Percentiles rank a stretch among this genome's conserved stretches.
Evolutionary conservation across 2,113 vertebrate species (phyloP).

Genomic region (Oncorhynchus mykiss): DNA sequence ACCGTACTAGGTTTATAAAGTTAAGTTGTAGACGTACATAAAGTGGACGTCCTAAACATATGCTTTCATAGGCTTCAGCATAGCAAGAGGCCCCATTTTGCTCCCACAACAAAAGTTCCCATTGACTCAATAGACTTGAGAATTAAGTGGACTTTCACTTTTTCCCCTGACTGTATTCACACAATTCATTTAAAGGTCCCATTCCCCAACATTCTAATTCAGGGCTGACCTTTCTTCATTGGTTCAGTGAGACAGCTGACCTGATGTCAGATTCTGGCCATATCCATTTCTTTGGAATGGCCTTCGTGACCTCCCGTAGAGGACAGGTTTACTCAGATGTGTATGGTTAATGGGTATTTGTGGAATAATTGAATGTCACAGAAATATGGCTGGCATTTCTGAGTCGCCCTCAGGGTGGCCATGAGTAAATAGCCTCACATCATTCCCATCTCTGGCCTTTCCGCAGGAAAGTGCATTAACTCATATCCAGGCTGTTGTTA

Average conservation of each 20-base stretch:
- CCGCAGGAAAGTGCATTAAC: neutral
- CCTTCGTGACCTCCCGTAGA: conserved; percentile 14
- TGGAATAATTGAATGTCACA: conserved; percentile 16
- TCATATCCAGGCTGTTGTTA: neutral
- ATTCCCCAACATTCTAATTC: neutral
- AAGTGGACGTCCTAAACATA: neutral
- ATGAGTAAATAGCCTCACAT: neutral
- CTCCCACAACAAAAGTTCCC: conserved; percentile 4
- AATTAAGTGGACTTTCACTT: conserved; percentile 20
- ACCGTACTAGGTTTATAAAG: neutral
- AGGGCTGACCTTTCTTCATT: conserved; percentile 9
- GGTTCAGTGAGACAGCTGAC: conserved; percentile 3
- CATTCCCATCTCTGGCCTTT: neutral
- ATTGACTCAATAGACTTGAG: conserved; percentile 18
- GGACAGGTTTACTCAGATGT: conserved; percentile 44
- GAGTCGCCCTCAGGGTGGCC: neutral
- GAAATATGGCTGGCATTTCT: neutral
- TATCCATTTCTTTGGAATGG: neutral
- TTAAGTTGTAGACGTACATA: neutral
- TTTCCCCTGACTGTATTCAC: neutral
- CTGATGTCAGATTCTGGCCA: neutral
- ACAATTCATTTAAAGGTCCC: conserved; percentile 3
- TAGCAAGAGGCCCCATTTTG: conserved; percentile 21
- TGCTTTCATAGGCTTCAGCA: neutral
- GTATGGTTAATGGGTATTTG: conserved; percentile 10